These are phyloP conservation scores for Invenusta paracnida DNA, from an alignment of 2,888 invertebrate genomes.

Conservation along the genomic window DNA sequence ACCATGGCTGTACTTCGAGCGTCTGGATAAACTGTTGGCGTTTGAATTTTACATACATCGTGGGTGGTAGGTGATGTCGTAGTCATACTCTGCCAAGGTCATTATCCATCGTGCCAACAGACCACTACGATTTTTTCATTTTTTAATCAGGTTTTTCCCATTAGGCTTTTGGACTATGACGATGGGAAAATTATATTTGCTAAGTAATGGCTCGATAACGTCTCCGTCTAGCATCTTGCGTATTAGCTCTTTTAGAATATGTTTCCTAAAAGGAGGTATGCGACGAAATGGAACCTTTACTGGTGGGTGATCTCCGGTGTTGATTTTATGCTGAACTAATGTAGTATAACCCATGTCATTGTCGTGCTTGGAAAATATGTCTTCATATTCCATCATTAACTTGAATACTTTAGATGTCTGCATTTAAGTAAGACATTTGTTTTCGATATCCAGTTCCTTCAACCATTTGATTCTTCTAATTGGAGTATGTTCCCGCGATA, in stretches of 20 bases:
- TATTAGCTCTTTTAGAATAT: not conserved
- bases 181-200: not conserved
- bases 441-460: not conserved
- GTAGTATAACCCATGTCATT: not conserved
- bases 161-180: not conserved
- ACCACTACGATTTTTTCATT: not conserved
- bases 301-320: not conserved
- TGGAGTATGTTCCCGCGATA: not conserved
- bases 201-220: not conserved
- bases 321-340: not conserved
- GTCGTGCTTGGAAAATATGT: not conserved
- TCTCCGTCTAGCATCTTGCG: not conserved
- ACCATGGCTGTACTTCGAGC: not conserved
- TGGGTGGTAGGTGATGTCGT: not conserved
- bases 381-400: not conserved
- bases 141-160: not conserved
- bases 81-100: not conserved
- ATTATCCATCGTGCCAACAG: not conserved
- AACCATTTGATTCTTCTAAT: not conserved
- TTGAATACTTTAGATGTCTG: not conserved
- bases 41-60: not conserved
- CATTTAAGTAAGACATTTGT: not conserved
- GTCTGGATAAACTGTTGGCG: not conserved
- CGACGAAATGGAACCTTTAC: not conserved
- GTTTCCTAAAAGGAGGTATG: not conserved